These are phyloP conservation scores for Gracilinanus agilis DNA, from an alignment of 2,113 vertebrate genomes.

Conservation along the genomic window DNA sequence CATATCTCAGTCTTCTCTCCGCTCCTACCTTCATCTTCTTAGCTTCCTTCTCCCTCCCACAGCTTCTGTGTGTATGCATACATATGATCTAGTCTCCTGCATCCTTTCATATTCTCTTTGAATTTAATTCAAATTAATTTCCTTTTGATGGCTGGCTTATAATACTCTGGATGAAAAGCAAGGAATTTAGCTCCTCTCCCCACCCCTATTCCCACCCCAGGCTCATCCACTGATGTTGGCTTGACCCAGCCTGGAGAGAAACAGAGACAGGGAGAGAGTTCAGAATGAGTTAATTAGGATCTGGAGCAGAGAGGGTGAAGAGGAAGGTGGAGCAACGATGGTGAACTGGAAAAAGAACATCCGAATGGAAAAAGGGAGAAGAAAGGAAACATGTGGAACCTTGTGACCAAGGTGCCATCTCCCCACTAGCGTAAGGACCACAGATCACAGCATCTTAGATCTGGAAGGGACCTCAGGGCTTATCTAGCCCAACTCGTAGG, in stretches of 20 bases:
- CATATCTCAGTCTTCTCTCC: constrained; percentile 61
- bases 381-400: background rate
- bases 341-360: background rate
- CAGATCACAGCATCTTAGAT: background rate
- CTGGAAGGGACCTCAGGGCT: background rate
- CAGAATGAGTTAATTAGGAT: background rate
- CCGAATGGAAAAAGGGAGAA: background rate
- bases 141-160: background rate
- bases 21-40: constrained; percentile 44
- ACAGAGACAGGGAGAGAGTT: background rate
- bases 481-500: background rate
- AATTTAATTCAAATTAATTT: constrained; percentile 5
- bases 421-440: background rate
- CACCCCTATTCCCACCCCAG: background rate
- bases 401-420: background rate
- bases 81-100: constrained; percentile 40
- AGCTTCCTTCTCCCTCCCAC: fast-evolving
- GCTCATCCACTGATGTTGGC: fast-evolving
- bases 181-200: background rate
- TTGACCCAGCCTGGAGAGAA: background rate
- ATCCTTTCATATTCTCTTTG: constrained; percentile 2
- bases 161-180: background rate
- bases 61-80: constrained; percentile 21
- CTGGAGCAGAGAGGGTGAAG: background rate
- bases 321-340: background rate